Evolutionary conservation across 2,797 vertebrate genomes (phyloP), one percentile per base, ranked within the genome.

Genomic region (Tamandua tetradactyla): DNA sequence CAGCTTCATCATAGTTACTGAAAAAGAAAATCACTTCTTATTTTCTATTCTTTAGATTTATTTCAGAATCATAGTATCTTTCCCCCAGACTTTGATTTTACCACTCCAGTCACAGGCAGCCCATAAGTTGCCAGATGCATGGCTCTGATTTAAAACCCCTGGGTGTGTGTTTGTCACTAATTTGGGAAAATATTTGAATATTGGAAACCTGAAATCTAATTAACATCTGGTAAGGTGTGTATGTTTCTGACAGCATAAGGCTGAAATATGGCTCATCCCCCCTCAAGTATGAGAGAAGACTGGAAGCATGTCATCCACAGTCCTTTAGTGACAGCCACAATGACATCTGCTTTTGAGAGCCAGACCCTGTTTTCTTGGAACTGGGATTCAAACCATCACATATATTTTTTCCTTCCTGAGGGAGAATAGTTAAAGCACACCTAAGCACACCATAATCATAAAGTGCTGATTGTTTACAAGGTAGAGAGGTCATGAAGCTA

Each of bases 381-480:
- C 18, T 71, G 30, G 49, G 35, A 81, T 76, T 69, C 76, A 95
- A 90, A 86, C 32, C 61, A 44, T 35, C 86, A 52, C 75, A 22
- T 69, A 40, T 80, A 9, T 35, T 44, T 94, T 74, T 62, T 83
- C 89, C 30, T 79, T 92, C 68, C 64, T 40, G 82, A 83, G 40
- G 11, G 10, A 78, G 55, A 30, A 75, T 37, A 68, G 90, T 82
- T 71, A 79, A 89, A 84, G 47, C 62, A 82, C 84, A 79, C 61
- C 23, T 59, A 69, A 94, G 57, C 80, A 79, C 76, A 86, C 30
- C 47, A 32, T 94, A 86, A 92, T 96, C 79, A 52, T 37, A 59
- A 93, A 87, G 81, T 75, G 47, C 61, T 83, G 93, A 95, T 91
- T 93, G 55, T 94, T 95, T 83, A 83, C 95, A 96, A 95, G 71